These are phyloP conservation scores for Rhizomys pruinosus DNA, from an alignment of 2,113 vertebrate species.

Conservation along the genomic window DNA sequence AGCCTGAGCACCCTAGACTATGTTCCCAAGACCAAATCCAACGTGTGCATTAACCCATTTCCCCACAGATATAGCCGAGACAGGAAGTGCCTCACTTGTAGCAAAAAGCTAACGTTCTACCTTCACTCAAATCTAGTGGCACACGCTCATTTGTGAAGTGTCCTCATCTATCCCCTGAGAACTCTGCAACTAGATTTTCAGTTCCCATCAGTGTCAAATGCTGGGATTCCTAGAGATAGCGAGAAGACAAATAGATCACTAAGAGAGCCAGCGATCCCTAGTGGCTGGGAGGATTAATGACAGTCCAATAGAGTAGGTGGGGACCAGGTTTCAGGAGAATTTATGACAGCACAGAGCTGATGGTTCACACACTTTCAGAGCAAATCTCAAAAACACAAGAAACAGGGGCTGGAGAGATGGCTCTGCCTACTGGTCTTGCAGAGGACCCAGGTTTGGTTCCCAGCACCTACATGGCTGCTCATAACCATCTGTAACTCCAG, in stretches of 20 bases:
- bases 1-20: background rate
- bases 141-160: background rate
- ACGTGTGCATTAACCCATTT: accelerated
- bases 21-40: background rate
- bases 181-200: background rate
- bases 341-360: too few species aligned
- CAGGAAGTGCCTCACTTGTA: background rate
- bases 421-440: too few species aligned
- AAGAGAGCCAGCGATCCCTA: background rate
- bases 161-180: background rate
- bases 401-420: background rate
- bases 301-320: accelerated
- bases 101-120: background rate
- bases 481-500: too few species aligned
- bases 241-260: background rate
- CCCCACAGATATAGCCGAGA: background rate
- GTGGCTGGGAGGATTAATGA: background rate
- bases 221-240: background rate
- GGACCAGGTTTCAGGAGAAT: background rate
- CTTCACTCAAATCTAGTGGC: background rate
- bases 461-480: too few species aligned
- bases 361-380: background rate
- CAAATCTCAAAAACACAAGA: background rate
- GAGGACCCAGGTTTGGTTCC: too few species aligned
- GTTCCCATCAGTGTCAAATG: background rate